These are phyloP conservation scores for Plusia festucae DNA, from an alignment of 2,888 invertebrate species.

Conservation along the genomic window DNA sequence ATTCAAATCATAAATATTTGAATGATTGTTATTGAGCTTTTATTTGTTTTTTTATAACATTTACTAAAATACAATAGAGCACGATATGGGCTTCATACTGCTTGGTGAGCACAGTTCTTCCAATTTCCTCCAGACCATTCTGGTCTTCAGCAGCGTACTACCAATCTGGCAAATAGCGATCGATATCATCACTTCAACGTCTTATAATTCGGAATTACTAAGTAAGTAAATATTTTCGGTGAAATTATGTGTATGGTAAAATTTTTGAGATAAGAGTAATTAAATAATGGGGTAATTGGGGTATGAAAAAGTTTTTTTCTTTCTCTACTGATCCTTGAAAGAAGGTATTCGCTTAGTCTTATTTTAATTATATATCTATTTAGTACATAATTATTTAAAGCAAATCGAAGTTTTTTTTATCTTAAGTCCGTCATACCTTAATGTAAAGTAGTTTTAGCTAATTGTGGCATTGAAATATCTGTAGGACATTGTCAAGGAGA, in stretches of 20 bases:
- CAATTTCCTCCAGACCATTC: no score
- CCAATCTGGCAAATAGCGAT: no score
- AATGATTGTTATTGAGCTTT: neutral
- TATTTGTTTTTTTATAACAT: neutral
- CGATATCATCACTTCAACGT: no score
- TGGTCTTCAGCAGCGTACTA: no score
- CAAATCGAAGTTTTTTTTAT: neutral
- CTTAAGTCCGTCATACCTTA: neutral
- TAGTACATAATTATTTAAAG: neutral
- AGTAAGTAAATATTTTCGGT: neutral
- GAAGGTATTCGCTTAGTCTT: neutral
- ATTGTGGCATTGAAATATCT: neutral
- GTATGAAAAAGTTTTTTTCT: neutral
- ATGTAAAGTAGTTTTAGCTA: neutral
- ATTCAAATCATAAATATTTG: no score
- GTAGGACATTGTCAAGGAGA: neutral
- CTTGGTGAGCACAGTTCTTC: no score
- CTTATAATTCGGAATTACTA: neutral
- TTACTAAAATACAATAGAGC: no score
- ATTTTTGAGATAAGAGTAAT: constrained; percentile 1
- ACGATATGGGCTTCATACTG: no score
- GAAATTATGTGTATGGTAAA: neutral
- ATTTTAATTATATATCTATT: neutral
- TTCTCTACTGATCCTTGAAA: neutral
- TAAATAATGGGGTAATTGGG: neutral